Percentiles rank a stretch among this genome's conserved stretches.
Evolutionary conservation across 2,888 invertebrate species (phyloP).

Genomic region (Papilio demoleus): DNA sequence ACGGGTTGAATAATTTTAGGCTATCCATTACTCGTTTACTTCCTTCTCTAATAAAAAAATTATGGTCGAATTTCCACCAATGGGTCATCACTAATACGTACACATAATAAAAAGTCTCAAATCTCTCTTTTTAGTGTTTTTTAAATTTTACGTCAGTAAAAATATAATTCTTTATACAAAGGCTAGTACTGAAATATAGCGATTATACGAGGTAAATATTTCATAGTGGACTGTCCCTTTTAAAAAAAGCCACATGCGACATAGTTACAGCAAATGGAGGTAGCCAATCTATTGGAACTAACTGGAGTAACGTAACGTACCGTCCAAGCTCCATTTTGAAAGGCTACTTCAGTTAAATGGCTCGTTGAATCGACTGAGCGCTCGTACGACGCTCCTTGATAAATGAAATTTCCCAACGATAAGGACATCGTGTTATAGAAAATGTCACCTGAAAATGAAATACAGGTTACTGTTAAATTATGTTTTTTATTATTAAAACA

Average conservation of each 20-base stretch:
- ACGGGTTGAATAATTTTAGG: too few species aligned
- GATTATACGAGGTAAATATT: background rate
- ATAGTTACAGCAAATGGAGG: conserved; percentile 24
- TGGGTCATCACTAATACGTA: too few species aligned
- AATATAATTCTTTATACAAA: too few species aligned
- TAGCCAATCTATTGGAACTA: conserved; percentile 34
- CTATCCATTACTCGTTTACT: too few species aligned
- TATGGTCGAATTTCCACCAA: too few species aligned
- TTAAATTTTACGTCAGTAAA: too few species aligned
- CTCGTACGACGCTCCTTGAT: conserved; percentile 25
- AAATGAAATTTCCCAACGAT: conserved; percentile 28
- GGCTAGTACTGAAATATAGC: too few species aligned
- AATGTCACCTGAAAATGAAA: conserved; percentile 18
- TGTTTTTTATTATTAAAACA: background rate
- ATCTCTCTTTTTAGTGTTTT: too few species aligned
- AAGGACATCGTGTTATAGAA: conserved; percentile 16
- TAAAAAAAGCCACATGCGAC: conserved; percentile 8
- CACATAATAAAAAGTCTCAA: too few species aligned
- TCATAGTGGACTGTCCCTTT: background rate
- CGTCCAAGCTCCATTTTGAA: conserved; percentile 27
- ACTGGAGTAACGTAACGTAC: conserved; percentile 27
- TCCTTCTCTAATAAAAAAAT: too few species aligned
- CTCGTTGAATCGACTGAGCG: conserved; percentile 30
- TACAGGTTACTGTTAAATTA: background rate
- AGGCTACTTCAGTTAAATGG: conserved; percentile 37